These are phyloP conservation scores for Ataeniobius toweri DNA, from an alignment of 2,797 vertebrate genomes.

Conservation along the genomic window DNA sequence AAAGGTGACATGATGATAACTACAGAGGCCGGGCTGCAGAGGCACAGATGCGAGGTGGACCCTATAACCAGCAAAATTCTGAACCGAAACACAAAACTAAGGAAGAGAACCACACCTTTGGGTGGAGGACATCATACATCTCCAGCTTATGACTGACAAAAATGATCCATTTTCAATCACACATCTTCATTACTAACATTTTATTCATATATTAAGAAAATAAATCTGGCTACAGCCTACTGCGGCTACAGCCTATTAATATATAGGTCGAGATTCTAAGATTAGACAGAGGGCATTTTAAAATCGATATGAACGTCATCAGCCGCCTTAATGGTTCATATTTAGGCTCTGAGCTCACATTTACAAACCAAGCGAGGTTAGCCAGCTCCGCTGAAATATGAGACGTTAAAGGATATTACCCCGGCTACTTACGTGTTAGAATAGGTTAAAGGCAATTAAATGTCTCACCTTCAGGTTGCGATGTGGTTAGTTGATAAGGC, in stretches of 20 bases:
- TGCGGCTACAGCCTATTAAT: background rate
- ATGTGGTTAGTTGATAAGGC: conserved; percentile 62
- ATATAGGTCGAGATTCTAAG: conserved; percentile 17
- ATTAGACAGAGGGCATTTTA: conserved; percentile 11
- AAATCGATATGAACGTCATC: conserved; percentile 21
- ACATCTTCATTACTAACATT: background rate
- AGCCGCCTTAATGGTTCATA: conserved; percentile 45
- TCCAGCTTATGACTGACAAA: background rate
- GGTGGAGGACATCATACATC: conserved; percentile 56
- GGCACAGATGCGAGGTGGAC: conserved; percentile 45
- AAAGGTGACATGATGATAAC: conserved; percentile 53
- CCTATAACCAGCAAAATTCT: conserved; percentile 51
- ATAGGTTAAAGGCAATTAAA: conserved; percentile 67
- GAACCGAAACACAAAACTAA: conserved; percentile 36
- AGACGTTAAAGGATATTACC: conserved; percentile 69
- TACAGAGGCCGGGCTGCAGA: conserved; percentile 36
- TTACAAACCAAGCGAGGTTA: conserved; percentile 69
- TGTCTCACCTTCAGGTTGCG: conserved; percentile 78
- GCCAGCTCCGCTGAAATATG: conserved; percentile 76
- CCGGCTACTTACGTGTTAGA: conserved; percentile 65
- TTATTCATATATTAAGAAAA: conserved; percentile 3
- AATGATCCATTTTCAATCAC: background rate
- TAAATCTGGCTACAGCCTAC: background rate
- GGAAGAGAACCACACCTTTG: conserved; percentile 77
- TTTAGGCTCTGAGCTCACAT: conserved; percentile 66